Evolutionary conservation across 2,797 vertebrate species (phyloP).

Genomic region (Synaphobranchus kaupii): DNA sequence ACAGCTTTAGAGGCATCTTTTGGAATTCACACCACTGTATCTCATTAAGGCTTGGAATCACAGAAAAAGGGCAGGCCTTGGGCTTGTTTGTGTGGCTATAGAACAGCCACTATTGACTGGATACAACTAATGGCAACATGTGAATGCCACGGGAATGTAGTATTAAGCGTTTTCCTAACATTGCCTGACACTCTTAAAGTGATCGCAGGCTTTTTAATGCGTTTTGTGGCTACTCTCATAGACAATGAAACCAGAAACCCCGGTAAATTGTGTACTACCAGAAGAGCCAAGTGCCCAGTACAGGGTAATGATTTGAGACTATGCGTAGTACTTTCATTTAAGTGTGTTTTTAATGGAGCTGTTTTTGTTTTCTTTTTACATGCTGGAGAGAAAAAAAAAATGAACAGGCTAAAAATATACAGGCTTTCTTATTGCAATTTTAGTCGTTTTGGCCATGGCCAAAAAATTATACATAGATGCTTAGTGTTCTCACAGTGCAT

Average conservation of each 20-base stretch:
- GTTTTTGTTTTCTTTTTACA: constrained; percentile 37
- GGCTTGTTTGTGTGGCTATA: constrained; percentile 43
- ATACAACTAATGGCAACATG: constrained; percentile 34
- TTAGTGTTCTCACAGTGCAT: constrained; percentile 67
- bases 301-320: constrained; percentile 67
- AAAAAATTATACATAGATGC: constrained; percentile 35
- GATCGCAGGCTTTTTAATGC: constrained; percentile 50
- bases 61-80: constrained; percentile 58
- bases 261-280: constrained; percentile 69
- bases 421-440: constrained; percentile 51
- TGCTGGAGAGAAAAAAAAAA: constrained; percentile 46
- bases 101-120: constrained; percentile 59
- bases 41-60: constrained; percentile 92
- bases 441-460: constrained; percentile 34
- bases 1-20: constrained; percentile 92
- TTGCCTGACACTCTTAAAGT: constrained; percentile 45
- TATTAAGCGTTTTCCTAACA: constrained; percentile 30
- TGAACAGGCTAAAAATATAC: constrained; percentile 40
- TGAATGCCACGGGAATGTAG: constrained; percentile 32
- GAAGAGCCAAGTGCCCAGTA: constrained; percentile 82
- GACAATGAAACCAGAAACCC: constrained; percentile 51
- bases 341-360: constrained; percentile 24
- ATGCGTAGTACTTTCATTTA: constrained; percentile 67
- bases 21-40: constrained; percentile 81
- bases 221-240: constrained; percentile 47